Base-by-base conservation (phyloP, 1,140 invertebrate genomes). In the Ostrea edulis region DNA sequence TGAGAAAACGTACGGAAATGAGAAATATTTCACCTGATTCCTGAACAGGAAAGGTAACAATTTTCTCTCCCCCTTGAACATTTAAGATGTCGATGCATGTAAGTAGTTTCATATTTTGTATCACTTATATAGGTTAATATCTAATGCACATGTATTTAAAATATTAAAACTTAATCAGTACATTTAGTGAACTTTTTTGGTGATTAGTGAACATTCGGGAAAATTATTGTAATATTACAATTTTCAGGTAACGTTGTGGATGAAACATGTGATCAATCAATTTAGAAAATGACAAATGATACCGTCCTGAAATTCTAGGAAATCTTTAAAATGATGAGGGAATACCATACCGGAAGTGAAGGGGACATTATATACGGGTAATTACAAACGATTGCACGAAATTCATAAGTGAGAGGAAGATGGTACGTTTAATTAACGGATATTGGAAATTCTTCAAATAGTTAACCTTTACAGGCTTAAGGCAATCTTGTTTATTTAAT, bases 391-490 rank as follows among this genome's bases (percentile, higher is more conserved):
- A 25, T 29, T 29, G 68, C 8, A 9, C 68, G 25, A 77, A 25
- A 77, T 77, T 77, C 68, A 77, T 12, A 77, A 9, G 68, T 77
- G 68, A 77, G 68, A 77, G 12, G 14, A 17, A 29, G 22, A 29
- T 77, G 29, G 12, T 77, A 14, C 8, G n/a, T 29, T 25, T 77
- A 35, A 77, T 77, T 77, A 77, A 77, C 68, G 68, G 68, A 77
- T 77, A 77, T 77, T 77, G 68, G 68, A 77, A 77, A 25, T 29
- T 35, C 29, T 25, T 77, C 29, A 77, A 77, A 62, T 62, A n/a
- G 55, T 62, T 62, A 20, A n/a, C 17, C 55, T 62, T 62, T 62
- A 20, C n/a, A 20, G 14, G 55, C 55, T 20, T 20, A 62, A 17
- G 17, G 14, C 17, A 62, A 8, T 62, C 55, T 20, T 62, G 55